A percentile compares a stretch with the other conserved stretches of the same genome.
Conservation (phyloP, 2,797 vertebrate genomes). For the Oreochromis grahami region DNA sequence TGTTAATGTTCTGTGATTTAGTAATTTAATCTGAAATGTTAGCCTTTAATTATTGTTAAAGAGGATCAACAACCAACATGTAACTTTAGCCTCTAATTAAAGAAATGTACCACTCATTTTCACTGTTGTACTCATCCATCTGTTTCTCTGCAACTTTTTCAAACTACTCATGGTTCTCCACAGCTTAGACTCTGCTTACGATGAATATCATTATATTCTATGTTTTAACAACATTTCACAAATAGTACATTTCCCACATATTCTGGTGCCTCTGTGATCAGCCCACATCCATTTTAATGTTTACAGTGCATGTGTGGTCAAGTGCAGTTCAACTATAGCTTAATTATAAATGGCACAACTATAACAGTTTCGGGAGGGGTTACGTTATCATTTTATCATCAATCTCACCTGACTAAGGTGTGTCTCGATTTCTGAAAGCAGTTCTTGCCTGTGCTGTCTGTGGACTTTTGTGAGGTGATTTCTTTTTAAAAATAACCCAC, state of each 20-base stretch:
- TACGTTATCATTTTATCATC: neutral
- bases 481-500: neutral
- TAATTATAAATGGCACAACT: too few species aligned
- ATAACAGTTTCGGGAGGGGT: neutral
- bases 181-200: neutral
- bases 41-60: neutral
- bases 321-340: neutral
- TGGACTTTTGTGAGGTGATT: neutral
- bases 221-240: neutral
- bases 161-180: neutral
- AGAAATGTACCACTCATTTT: neutral
- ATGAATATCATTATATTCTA: neutral
- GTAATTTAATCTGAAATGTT: neutral
- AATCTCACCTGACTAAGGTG: neutral
- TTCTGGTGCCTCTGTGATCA: neutral
- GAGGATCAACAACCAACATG: neutral
- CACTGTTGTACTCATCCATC: neutral
- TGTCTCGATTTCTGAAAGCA: neutral
- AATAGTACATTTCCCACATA: neutral
- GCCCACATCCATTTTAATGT: neutral
- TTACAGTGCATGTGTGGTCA: neutral
- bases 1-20: neutral
- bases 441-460: neutral
- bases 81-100: neutral
- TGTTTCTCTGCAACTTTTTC: neutral